Conservation (phyloP, 2,888 invertebrate species). For the Harpalus rufipes region DNA sequence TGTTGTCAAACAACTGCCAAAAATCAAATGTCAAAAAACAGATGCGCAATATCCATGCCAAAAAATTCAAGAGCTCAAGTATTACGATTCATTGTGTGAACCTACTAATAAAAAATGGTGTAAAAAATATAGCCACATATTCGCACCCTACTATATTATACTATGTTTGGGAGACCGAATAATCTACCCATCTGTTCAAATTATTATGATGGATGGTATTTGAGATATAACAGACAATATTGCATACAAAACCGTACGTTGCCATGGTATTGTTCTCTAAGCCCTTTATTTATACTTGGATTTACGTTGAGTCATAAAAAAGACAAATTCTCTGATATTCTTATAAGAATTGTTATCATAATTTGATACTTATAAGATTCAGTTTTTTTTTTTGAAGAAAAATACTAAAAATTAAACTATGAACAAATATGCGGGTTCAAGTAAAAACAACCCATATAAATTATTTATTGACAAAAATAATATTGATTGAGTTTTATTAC, state of each 20-base stretch:
- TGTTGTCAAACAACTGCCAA: no score
- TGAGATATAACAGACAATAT: slow-evolving; percentile 14
- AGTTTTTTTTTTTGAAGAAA: not conserved
- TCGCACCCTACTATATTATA: not conserved
- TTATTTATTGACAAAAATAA: no score
- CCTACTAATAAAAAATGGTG: not conserved
- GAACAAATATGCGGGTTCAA: no score
- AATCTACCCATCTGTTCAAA: slow-evolving; percentile 55
- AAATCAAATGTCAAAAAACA: no score
- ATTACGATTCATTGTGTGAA: no score
- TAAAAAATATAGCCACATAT: not conserved
- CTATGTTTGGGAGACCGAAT: slow-evolving; percentile 7
- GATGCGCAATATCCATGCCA: no score
- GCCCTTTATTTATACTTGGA: slow-evolving; percentile 15
- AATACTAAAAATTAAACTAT: not conserved
- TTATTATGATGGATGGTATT: slow-evolving; percentile 40
- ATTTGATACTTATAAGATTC: slow-evolving; percentile 6
- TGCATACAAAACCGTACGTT: slow-evolving; percentile 8
- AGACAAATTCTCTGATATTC: not conserved
- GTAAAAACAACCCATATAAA: no score
- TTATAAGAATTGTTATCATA: slow-evolving; percentile 7
- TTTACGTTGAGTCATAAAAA: not conserved
- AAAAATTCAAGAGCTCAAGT: no score
- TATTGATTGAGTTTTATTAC: no score
- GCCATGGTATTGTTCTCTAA: slow-evolving; percentile 16